phyloP scores from a whole-genome alignment of 2,888 invertebrate genomes.

The Germaria angustata region DNA sequence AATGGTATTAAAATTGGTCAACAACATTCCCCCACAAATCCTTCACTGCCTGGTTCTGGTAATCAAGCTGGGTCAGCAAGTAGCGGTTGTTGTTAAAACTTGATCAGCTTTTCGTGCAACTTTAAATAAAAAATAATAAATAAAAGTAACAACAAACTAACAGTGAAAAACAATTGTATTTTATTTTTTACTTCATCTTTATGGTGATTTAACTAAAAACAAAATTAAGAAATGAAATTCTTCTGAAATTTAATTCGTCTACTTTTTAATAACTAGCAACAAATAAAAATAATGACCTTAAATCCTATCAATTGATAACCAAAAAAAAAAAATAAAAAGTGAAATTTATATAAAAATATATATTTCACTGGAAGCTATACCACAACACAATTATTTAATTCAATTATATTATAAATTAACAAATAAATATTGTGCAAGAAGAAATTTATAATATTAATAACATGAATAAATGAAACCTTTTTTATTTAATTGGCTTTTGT shows the following conservation, averaged over 20 bases:
- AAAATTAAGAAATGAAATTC: constrained; percentile 38
- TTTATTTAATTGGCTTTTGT: constrained; percentile 39
- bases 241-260: constrained; percentile 48
- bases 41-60: constrained; percentile 88
- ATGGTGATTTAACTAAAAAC: constrained; percentile 31
- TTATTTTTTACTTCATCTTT: constrained; percentile 57
- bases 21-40: constrained; percentile 96
- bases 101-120: constrained; percentile 25
- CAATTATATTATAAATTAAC: neutral
- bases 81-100: constrained; percentile 93
- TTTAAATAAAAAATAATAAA: constrained; percentile 7
- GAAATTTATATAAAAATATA: constrained; percentile 28
- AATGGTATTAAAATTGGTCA: constrained; percentile 99
- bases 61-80: constrained; percentile 87
- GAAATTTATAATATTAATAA: constrained; percentile 22
- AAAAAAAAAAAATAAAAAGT: constrained; percentile 17
- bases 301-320: constrained; percentile 49
- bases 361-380: constrained; percentile 33
- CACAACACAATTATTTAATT: constrained; percentile 55
- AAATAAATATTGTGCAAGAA: constrained; percentile 45
- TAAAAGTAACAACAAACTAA: constrained; percentile 52
- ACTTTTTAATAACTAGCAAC: constrained; percentile 56
- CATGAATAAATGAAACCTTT: constrained; percentile 30
- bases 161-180: constrained; percentile 49
- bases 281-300: constrained; percentile 1